Evolutionary conservation across 2,888 invertebrate genomes (phyloP).

Genomic region (Bombylius discolor): DNA sequence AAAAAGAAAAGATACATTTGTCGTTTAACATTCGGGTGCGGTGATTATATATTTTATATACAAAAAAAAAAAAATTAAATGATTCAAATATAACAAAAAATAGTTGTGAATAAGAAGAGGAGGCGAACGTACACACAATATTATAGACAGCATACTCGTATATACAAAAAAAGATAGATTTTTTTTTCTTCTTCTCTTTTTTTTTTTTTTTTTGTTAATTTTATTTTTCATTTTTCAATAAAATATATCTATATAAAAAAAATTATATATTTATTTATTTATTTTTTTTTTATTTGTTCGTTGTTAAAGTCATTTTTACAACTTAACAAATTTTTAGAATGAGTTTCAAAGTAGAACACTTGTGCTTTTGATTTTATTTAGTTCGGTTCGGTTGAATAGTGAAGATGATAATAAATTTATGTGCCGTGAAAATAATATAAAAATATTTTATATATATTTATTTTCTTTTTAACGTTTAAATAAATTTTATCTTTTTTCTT

Average conservation of each 20-base stretch:
- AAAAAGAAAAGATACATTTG: not conserved
- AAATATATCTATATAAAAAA: too few species aligned
- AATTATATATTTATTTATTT: too few species aligned
- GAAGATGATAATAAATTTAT: not conserved
- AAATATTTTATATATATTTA: not conserved
- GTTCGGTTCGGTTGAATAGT: constrained; percentile 21
- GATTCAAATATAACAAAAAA: not conserved
- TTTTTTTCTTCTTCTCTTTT: not conserved
- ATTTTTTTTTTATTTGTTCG: not conserved
- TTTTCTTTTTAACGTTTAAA: too few species aligned
- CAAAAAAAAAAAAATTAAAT: too few species aligned
- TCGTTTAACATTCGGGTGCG: not conserved
- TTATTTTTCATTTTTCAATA: constrained; percentile 8
- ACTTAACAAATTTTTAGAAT: constrained; percentile 12
- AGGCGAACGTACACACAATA: constrained; percentile 5
- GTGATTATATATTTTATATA: not conserved
- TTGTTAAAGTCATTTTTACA: not conserved
- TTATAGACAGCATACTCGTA: not conserved
- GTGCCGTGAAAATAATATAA: not conserved
- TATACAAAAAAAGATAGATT: too few species aligned
- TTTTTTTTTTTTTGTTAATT: not conserved
- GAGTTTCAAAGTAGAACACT: constrained; percentile 29
- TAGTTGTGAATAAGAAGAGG: constrained; percentile 5
- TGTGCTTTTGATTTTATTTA: constrained; percentile 33
- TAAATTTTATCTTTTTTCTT: too few species aligned